Base-by-base conservation (phyloP, 53 echinoderm and acorn worm genomes). In the Mesocentrotus franciscanus region DNA sequence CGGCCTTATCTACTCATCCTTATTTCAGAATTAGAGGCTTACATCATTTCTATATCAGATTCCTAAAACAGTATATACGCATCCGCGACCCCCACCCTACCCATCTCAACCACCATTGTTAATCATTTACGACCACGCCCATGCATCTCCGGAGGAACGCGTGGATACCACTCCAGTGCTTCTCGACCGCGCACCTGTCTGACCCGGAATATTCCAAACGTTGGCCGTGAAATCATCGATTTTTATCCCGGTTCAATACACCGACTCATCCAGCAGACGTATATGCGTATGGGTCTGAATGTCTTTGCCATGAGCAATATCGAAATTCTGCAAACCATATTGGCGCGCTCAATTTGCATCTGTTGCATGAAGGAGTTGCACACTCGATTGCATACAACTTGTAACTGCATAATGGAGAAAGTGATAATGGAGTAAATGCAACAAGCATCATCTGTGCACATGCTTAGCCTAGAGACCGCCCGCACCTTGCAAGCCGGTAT, bases 181-280 rank as follows among this genome's bases (percentile, higher is more conserved):
- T 14, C 64, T 17, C 42, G 22, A 5, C 16, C 42, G 18, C 18
- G 81, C 42, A 36, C 8, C 72, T 27, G 29, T 33, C 20, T 17
- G 8, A 27, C 36, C 81, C 20, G 36, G 17, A 42, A 22, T 4
- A 9, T 42, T 20, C 81, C 81, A 3, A 81, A 81, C 4, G 42
- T 81, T 81, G 81, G 42, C 81, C 81, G 16, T 81, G 81, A 81
- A 81, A 39, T 81, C 81, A 81, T 81, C 39, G 81, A 81, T 81
- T 42, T 42, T 17, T 39, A 16, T 64, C 4, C 39, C 81, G 22
- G 42, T 20, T 76, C 81, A 36, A 42, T 81, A 42, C 20, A 79
- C 22, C 30, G 76, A 76, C 76, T 76, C 76, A 76, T 76, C 76
- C 14, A 76, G 12, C 76, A 76, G 76, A 76, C 76, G 72, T 29